Evolutionary conservation across 2,797 vertebrate genomes (phyloP).

Genomic region (Liasis olivaceus): DNA sequence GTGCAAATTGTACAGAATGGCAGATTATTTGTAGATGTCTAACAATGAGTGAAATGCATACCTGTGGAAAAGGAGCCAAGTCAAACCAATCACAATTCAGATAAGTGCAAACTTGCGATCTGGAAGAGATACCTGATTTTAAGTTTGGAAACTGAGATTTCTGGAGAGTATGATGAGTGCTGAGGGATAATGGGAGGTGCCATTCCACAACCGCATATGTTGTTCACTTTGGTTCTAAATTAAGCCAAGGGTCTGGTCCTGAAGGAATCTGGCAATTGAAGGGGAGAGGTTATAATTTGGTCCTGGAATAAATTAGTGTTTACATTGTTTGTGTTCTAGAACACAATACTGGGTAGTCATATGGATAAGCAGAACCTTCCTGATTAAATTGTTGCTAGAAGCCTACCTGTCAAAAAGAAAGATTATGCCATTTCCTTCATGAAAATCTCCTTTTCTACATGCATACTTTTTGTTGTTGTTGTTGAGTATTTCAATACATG

Average conservation of each 20-base stretch:
- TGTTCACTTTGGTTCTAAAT: not conserved
- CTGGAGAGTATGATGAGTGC: not conserved
- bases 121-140: not conserved
- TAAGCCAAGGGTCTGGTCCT: not conserved
- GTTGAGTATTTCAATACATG: too few species aligned
- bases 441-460: too few species aligned
- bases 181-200: not conserved
- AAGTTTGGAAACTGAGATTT: not conserved
- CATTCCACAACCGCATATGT: not conserved
- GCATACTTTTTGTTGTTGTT: too few species aligned
- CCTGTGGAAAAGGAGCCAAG: not conserved
- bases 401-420: not conserved
- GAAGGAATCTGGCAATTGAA: not conserved
- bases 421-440: too few species aligned
- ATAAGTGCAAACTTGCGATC: not conserved
- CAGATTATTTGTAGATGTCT: not conserved
- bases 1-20: not conserved
- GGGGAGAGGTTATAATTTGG: not conserved
- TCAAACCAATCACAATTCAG: not conserved
- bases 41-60: not conserved
- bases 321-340: not conserved
- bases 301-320: not conserved
- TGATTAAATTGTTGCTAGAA: not conserved
- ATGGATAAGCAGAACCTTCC: not conserved
- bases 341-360: not conserved